These are phyloP conservation scores for Pseudolaguvia tuberculata DNA, from an alignment of 2,113 vertebrate species.

Conservation along the genomic window DNA sequence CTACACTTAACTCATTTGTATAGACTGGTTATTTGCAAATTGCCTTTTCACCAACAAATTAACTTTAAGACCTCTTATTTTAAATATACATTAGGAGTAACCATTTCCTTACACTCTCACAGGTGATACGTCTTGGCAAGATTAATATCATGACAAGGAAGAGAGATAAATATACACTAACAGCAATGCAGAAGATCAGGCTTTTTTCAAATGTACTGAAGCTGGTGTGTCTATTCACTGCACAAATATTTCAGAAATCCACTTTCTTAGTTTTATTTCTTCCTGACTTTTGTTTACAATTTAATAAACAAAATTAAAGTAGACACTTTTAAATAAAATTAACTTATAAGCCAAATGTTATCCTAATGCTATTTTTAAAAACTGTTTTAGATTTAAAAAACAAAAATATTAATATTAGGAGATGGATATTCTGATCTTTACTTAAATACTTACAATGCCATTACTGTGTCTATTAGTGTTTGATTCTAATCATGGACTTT, in stretches of 20 bases:
- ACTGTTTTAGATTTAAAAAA: no score
- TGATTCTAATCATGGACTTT: not conserved
- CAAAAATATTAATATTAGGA: not conserved
- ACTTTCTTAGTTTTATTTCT: no score
- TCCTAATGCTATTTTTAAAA: no score
- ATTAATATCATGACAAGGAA: conserved; percentile 3
- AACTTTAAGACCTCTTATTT: not conserved
- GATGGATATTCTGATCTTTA: not conserved
- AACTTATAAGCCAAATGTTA: no score
- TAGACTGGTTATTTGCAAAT: not conserved
- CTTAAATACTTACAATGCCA: not conserved
- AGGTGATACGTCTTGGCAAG: not conserved
- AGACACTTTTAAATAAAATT: not conserved
- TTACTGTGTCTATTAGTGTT: not conserved
- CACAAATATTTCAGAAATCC: not conserved
- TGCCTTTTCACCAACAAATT: not conserved
- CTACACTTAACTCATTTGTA: not conserved
- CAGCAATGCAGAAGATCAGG: not conserved
- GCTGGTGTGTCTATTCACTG: not conserved
- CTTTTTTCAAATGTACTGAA: not conserved
- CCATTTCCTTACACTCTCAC: conserved; percentile 37
- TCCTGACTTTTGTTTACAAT: no score
- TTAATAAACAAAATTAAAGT: not conserved
- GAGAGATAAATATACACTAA: conserved; percentile 18
- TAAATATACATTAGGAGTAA: conserved; percentile 37